phyloP scores from a whole-genome alignment of 2,113 vertebrate genomes.

The Bettongia penicillata region DNA sequence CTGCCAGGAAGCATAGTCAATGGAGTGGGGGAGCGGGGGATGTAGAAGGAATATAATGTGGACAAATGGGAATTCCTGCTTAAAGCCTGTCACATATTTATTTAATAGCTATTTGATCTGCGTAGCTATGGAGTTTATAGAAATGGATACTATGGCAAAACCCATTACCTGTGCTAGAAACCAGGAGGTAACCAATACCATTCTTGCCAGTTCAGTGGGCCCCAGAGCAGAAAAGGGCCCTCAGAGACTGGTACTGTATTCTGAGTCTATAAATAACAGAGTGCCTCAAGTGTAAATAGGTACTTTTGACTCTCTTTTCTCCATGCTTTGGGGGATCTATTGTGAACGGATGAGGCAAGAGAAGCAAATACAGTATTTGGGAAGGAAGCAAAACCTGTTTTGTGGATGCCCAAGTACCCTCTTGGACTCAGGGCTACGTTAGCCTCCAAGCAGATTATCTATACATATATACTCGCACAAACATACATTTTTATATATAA shows the following conservation, averaged over 20 bases:
- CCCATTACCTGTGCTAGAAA: constrained; percentile 47
- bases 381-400: constrained; percentile 40
- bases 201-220: background rate
- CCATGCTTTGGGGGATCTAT: constrained; percentile 50
- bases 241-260: constrained; percentile 67
- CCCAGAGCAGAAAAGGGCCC: background rate
- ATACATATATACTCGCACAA: background rate
- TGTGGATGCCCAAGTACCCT: constrained; percentile 37
- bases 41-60: background rate
- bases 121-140: constrained; percentile 24
- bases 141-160: background rate
- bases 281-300: constrained; percentile 77
- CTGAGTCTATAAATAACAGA: constrained; percentile 72
- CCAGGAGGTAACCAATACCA: constrained; percentile 63
- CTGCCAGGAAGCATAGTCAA: constrained; percentile 59
- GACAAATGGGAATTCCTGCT: constrained; percentile 31
- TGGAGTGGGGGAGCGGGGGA: background rate
- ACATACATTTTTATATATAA: background rate
- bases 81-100: constrained; percentile 63
- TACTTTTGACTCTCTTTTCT: constrained; percentile 65
- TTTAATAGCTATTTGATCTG: constrained; percentile 65
- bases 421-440: constrained; percentile 40
- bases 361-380: constrained; percentile 34
- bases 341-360: constrained; percentile 30
- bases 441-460: constrained; percentile 6